Evolutionary conservation across 2,888 invertebrate species (phyloP).

Genomic region (Sinopyrophorus schimmeli): DNA sequence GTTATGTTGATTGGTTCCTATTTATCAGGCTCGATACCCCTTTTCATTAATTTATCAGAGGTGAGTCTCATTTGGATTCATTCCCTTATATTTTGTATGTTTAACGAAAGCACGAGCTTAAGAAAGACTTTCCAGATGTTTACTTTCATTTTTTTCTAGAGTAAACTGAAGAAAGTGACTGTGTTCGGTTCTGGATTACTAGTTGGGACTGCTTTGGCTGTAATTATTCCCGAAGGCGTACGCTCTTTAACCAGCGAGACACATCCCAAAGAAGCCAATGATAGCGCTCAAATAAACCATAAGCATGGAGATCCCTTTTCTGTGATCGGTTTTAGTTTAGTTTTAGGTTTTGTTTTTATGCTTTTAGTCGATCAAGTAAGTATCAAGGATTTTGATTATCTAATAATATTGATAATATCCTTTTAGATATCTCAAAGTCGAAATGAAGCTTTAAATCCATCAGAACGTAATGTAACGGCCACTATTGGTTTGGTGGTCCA

Average conservation of each 20-base stretch:
- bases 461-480: constrained; percentile 83
- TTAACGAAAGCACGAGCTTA: too few species aligned
- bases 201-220: constrained; percentile 95
- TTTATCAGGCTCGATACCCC: constrained; percentile 90
- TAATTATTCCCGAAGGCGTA: constrained; percentile 99
- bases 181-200: constrained; percentile 96
- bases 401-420: too few species aligned
- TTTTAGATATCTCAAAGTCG: constrained; percentile 58
- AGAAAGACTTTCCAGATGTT: constrained; percentile 12
- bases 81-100: too few species aligned
- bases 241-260: constrained; percentile 64
- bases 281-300: constrained; percentile 54
- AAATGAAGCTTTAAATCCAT: constrained; percentile 63
- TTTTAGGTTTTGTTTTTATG: constrained; percentile 97
- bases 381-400: too few species aligned
- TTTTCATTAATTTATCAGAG: constrained; percentile 94
- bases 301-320: constrained; percentile 67
- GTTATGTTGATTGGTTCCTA: constrained; percentile 98
- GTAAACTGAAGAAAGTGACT: constrained; percentile 90
- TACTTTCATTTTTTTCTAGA: constrained; percentile 59
- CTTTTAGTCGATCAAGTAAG: constrained; percentile 84
- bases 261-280: constrained; percentile 40
- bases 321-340: constrained; percentile 89
- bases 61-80: too few species aligned
- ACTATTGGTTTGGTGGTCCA: constrained; percentile 97